Evolutionary conservation across 2,113 vertebrate genomes (phyloP), one percentile per base, ranked within the genome.

Genomic region (Orcinus orca): DNA sequence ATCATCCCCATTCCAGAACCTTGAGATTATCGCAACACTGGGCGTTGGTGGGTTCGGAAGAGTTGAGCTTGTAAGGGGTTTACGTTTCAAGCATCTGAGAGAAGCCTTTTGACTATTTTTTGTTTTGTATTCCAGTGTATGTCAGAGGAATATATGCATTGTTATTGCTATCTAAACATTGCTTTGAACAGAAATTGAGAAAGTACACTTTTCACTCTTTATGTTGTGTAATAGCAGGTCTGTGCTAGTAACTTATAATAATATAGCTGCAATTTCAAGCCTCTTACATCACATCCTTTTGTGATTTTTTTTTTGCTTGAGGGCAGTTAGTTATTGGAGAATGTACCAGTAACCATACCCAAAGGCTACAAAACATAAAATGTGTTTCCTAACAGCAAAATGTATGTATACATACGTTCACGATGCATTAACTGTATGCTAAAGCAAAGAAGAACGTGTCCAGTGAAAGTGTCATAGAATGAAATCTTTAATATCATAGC

Each of bases 11-110:
- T 99, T 99, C 98, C 98, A 99, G 97, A 98, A 99, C 92, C 99
- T 99, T 84, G 98, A 99, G 97, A 97, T 99, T 97, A 98, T 99
- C 50, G 98, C 99, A 17, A 99, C 99, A n/a, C 98, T 99, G 97
- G 99, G 99, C 91, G 99, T 99, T 97, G 99, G 99, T 97, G 99
- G 99, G 95, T 99, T 99, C 96, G 99, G 99, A 98, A 99, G 99
- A 98, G 99, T 99, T 95, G 99, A 99, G 97, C 99, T 99, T 98
- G 99, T 99, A 99, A 99, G 99, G 97, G 92, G 98, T 98, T 98
- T 97, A 88, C 97, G 97, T 98, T 99, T 98, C 98, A 97, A 98
- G 97, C 89, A 97, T 98, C 97, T 97, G 96, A 88, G 86, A 88
- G n/a, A 97, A 96, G 80, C 83, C 76, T 98, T 95, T 92, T 96